Base-by-base conservation (phyloP, 1,140 invertebrate species). In the Anastatus disparis region DNA sequence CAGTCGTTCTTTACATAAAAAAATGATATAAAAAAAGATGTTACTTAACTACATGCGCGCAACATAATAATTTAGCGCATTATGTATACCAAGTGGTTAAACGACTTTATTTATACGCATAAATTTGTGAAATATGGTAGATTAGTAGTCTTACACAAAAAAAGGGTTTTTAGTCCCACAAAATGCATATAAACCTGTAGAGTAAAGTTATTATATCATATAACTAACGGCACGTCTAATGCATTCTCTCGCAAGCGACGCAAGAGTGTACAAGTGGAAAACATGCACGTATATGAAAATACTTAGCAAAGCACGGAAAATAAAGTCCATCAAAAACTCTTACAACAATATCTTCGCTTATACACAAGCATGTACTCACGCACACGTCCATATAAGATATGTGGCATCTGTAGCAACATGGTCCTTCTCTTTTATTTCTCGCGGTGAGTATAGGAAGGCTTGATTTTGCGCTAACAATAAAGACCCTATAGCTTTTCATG, bases 391-490 rank as follows among this genome's bases (percentile, higher is more conserved):
- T n/a, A n/a, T n/a, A n/a, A n/a, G n/a, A n/a, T n/a, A n/a, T n/a
- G n/a, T n/a, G n/a, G n/a, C n/a, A n/a, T n/a, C n/a, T n/a, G n/a
- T n/a, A n/a, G n/a, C n/a, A n/a, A n/a, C n/a, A n/a, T n/a, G n/a
- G n/a, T n/a, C n/a, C n/a, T 17, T 31, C 24, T 27, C 20, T 55
- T 68, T 64, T 63, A 66, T 71, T 71, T 65, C 24, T 8, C n/a
- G 17, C 15, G 26, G 8, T n/a, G n/a, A n/a, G n/a, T n/a, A n/a
- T n/a, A 50, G 40, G 13, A 58, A 55, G 55, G 24, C 66, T 67
- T 48, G 52, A 70, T 72, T 71, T 69, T 50, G 53, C 53, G 17
- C 50, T 71, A 29, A 66, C 64, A 64, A 73, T 75, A 75, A 73
- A 71, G 61, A 13, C 38, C n/a, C n/a, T n/a, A n/a, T n/a, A n/a